A percentile compares a stretch with the other conserved stretches of the same genome.
Conservation (phyloP, 2,797 vertebrate species). For the Falco columbarius region DNA sequence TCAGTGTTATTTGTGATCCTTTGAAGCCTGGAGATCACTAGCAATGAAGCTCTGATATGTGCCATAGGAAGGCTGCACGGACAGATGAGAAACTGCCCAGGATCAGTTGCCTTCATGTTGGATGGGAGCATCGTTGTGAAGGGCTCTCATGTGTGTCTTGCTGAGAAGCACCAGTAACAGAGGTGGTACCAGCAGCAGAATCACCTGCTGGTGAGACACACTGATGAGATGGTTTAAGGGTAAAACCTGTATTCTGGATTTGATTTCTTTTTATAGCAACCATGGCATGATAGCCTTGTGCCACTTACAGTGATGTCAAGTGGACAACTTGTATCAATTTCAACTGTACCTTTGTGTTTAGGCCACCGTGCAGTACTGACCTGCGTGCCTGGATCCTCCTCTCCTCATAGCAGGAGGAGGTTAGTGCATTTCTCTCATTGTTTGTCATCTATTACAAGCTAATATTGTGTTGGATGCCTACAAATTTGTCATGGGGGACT, state of each 20-base stretch:
- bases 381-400: neutral
- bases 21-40: neutral
- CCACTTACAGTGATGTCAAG: neutral
- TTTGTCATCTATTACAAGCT: neutral
- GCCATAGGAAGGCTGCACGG: fast-evolving
- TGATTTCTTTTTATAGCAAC: neutral
- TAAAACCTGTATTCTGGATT: neutral
- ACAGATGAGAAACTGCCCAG: neutral
- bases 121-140: neutral
- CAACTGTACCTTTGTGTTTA: neutral
- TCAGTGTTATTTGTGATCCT: neutral
- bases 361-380: neutral
- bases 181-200: neutral
- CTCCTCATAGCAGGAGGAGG: neutral
- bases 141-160: neutral
- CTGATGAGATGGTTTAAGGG: neutral
- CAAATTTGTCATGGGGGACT: neutral
- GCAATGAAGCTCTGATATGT: neutral
- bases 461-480: neutral
- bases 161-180: neutral
- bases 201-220: neutral
- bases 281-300: fast-evolving
- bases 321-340: neutral
- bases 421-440: fast-evolving
- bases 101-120: fast-evolving